phyloP scores from a whole-genome alignment of 2,888 invertebrate genomes.

The Dicranocentrus wangi region DNA sequence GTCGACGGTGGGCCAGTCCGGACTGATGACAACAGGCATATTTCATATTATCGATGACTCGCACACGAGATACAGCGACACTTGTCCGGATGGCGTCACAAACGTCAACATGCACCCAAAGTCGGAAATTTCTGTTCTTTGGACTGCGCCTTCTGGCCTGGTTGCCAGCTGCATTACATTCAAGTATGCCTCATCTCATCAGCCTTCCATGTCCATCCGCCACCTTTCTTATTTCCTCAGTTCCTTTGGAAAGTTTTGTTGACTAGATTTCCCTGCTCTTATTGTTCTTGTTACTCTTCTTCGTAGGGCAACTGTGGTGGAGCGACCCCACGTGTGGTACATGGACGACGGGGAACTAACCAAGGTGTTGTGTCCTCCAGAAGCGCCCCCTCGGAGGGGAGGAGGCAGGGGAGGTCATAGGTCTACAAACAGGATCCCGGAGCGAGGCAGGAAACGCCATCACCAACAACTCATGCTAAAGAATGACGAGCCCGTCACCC shows the following conservation, averaged over 20 bases:
- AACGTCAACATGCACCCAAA: slow-evolving; percentile 87
- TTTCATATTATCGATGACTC: slow-evolving; percentile 83
- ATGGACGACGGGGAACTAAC: slow-evolving; percentile 86
- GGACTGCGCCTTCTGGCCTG: slow-evolving; percentile 84
- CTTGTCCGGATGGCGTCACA: slow-evolving; percentile 88
- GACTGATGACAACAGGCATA: slow-evolving; percentile 77
- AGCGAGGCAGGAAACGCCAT: too few species aligned
- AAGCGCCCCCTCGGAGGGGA: slow-evolving; percentile 67
- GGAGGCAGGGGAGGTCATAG: not conserved
- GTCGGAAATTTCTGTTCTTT: slow-evolving; percentile 86
- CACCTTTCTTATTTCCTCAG: not conserved
- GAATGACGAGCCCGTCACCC: not conserved
- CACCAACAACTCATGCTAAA: too few species aligned
- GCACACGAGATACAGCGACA: slow-evolving; percentile 86
- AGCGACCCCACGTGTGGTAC: slow-evolving; percentile 84
- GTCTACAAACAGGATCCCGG: too few species aligned
- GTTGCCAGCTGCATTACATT: slow-evolving; percentile 76
- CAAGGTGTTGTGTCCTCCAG: slow-evolving; percentile 81
- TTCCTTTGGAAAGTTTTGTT: too few species aligned
- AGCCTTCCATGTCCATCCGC: too few species aligned
- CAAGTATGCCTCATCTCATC: slow-evolving; percentile 74
- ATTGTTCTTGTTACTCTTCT: too few species aligned
- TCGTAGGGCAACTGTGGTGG: slow-evolving; percentile 84
- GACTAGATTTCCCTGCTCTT: too few species aligned
- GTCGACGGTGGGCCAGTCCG: slow-evolving; percentile 74